These are phyloP conservation scores for Melanchra persicariae DNA, from an alignment of 2,888 invertebrate genomes.

Conservation along the genomic window DNA sequence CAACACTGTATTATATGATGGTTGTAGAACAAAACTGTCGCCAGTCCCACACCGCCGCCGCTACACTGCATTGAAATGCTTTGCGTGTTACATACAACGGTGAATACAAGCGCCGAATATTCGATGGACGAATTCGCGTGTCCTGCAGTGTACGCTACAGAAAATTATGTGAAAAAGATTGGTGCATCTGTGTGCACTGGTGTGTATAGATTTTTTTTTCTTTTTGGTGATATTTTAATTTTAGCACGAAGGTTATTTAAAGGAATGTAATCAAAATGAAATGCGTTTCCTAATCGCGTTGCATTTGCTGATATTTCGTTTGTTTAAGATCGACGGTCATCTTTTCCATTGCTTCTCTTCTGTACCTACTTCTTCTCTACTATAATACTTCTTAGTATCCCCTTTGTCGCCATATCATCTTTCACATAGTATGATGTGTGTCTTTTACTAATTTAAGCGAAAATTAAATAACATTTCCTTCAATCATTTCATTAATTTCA, in stretches of 20 bases:
- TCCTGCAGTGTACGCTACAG: conserved; percentile 13
- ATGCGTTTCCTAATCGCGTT: no score
- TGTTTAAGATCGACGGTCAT: no score
- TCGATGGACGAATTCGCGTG: conserved; percentile 11
- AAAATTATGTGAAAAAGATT: conserved; percentile 20
- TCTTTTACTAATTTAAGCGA: no score
- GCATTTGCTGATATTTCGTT: no score
- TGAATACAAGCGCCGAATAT: conserved; percentile 30
- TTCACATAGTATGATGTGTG: no score
- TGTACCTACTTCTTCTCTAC: no score
- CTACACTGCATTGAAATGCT: conserved; percentile 20
- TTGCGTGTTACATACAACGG: conserved; percentile 32
- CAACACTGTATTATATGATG: conserved; percentile 10
- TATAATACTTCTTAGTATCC: no score
- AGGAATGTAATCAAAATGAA: no score
- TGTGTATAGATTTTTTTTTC: neutral
- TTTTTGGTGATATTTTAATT: neutral
- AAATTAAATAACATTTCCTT: no score
- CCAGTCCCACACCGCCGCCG: neutral
- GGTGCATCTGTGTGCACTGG: neutral
- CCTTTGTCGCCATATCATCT: no score
- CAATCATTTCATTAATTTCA: no score
- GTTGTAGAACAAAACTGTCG: conserved; percentile 24
- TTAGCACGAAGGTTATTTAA: neutral
- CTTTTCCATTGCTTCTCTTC: no score